Conservation (phyloP, 2,888 invertebrate species). For the Cetonia aurata region DNA sequence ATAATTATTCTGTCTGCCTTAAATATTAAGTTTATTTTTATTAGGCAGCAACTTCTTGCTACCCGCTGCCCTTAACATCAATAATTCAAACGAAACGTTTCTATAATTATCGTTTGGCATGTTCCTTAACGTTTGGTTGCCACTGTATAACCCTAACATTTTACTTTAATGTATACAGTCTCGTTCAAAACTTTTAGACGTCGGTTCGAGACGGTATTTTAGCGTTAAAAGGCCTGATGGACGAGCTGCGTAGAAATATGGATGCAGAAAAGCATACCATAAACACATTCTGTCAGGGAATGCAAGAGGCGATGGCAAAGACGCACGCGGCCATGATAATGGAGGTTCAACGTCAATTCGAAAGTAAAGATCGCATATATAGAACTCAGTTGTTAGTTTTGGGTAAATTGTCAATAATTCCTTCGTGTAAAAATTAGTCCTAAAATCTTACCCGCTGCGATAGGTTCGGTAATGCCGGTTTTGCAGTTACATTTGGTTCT, state of each 20-base stretch:
- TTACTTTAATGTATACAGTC: not conserved
- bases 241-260: conserved; percentile 75
- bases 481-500: conserved; percentile 78
- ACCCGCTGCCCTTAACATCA: too few relatives aligned
- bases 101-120: too few relatives aligned
- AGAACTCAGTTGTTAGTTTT: conserved; percentile 63
- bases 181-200: conserved; percentile 66
- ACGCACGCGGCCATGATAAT: conserved; percentile 75
- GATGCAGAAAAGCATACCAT: conserved; percentile 77
- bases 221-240: conserved; percentile 75
- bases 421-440: not conserved
- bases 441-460: conserved; percentile 43
- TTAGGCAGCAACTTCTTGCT: too few relatives aligned
- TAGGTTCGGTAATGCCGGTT: conserved; percentile 76
- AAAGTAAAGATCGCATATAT: conserved; percentile 67
- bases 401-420: conserved; percentile 51
- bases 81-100: too few relatives aligned
- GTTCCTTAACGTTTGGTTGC: too few relatives aligned
- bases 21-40: too few relatives aligned
- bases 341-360: conserved; percentile 76
- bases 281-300: conserved; percentile 75
- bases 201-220: conserved; percentile 77
- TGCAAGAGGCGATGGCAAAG: conserved; percentile 76
- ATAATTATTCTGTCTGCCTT: too few relatives aligned
- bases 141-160: too few relatives aligned